These are phyloP conservation scores for Linyphia triangularis DNA, from an alignment of 2,888 invertebrate species.

Conservation along the genomic window DNA sequence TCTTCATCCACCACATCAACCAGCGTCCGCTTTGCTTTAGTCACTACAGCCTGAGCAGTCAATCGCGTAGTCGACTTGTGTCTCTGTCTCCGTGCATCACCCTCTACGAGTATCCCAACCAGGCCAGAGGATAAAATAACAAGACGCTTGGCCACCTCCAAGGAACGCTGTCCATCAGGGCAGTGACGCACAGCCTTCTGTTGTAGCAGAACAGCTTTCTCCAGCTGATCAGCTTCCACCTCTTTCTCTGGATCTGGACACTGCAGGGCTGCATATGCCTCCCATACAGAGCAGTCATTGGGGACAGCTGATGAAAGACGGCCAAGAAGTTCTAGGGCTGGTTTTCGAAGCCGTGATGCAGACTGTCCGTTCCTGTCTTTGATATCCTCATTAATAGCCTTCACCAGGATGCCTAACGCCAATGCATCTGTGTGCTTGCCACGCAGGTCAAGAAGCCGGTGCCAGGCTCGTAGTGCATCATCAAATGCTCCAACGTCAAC, in stretches of 20 bases:
- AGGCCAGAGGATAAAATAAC: not conserved
- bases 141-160: not conserved
- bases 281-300: constrained; percentile 89
- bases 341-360: constrained; percentile 81
- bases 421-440: constrained; percentile 88
- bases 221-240: constrained; percentile 80
- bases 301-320: constrained; percentile 84
- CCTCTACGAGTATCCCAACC: not conserved
- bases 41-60: not conserved
- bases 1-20: not conserved
- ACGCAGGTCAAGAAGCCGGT: constrained; percentile 91
- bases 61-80: not conserved
- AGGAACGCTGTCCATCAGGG: constrained; percentile 81
- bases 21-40: not conserved
- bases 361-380: constrained; percentile 83
- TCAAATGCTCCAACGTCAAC: constrained; percentile 91
- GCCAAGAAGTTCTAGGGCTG: constrained; percentile 86
- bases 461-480: constrained; percentile 90
- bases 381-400: constrained; percentile 85
- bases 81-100: not conserved
- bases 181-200: constrained; percentile 88
- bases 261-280: constrained; percentile 85
- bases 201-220: constrained; percentile 85
- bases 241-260: constrained; percentile 81
- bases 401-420: constrained; percentile 86